Percentiles rank a stretch among this genome's conserved stretches.
phyloP scores from a whole-genome alignment of 2,113 vertebrate genomes.

The Dendrocopos noguchii region DNA sequence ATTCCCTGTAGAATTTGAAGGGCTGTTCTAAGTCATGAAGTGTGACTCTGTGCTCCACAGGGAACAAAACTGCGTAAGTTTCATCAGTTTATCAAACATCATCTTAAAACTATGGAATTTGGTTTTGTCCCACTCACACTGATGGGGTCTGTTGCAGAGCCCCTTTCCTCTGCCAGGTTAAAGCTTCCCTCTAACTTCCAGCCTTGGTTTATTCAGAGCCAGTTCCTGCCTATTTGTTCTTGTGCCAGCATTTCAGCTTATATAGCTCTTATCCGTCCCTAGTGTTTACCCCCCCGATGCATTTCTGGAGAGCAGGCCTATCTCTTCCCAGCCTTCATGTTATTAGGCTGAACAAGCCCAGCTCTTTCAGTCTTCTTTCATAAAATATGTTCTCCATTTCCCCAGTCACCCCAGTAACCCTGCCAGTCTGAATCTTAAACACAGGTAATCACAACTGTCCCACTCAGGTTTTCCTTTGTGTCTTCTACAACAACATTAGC shows the following conservation, averaged over 20 bases:
- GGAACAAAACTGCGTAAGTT: not conserved
- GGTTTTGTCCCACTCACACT: not conserved
- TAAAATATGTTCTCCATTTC: conserved; percentile 53
- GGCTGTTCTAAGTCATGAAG: not conserved
- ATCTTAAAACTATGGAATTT: not conserved
- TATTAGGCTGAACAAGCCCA: conserved; percentile 64
- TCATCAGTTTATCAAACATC: not conserved
- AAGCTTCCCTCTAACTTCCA: conserved; percentile 62
- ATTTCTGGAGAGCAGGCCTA: conserved; percentile 66
- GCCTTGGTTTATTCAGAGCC: conserved; percentile 62
- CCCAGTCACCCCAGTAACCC: conserved; percentile 48
- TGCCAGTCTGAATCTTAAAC: conserved; percentile 42
- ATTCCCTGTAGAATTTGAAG: not conserved
- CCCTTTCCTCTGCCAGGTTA: conserved; percentile 12
- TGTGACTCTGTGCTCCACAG: not conserved
- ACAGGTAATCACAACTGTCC: not conserved
- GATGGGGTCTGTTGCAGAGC: not conserved
- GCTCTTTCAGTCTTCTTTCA: conserved; percentile 56
- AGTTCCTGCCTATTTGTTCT: conserved; percentile 68
- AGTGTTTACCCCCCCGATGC: conserved; percentile 22
- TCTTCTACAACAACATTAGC: not conserved
- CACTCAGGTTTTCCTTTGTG: not conserved
- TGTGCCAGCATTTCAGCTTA: conserved; percentile 70
- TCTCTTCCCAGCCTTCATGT: conserved; percentile 64
- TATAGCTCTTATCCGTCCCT: conserved; percentile 70